Evolutionary conservation across 2,888 invertebrate genomes (phyloP), one percentile per base, ranked within the genome.

Genomic region (Euplagia quadripunctaria): DNA sequence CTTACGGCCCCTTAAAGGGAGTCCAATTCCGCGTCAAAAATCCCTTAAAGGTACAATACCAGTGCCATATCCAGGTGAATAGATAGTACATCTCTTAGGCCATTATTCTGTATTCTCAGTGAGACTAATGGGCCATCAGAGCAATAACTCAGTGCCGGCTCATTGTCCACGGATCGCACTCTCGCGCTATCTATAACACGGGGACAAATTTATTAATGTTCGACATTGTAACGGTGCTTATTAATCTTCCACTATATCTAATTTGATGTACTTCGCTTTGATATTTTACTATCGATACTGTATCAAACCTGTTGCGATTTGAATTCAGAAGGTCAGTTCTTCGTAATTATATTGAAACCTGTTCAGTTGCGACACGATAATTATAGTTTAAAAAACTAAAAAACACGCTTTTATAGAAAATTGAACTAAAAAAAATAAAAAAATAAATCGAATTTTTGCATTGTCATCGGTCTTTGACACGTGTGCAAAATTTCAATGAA

Each of bases 131-230:
- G 93, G 83, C 91, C 89, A 91, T 92, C 92, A 88, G 84, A 76
- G 89, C 91, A 85, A 94, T 96, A 95, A 95, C 89, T 96, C 94
- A 94, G 89, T 84, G 88, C 87, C 83, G 85, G 88, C 92, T 95
- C 93, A 95, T 96, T 96, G 95, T 95, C 93, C 92, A 87, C 87
- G 90, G 89, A 90, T 92, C 92, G 90, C 92, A 93, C 93, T 92
- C 90, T 90, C 89, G 92, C 90, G 87, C 93, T 94, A 94, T 94
- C 95, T 93, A 90, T 93, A 92, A 90, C 89, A 88, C 88, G 90
- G 90, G 90, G 95, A 95, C 95, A 95, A 96, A 95, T 96, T 96
- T 96, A 95, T 95, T 94, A 93, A 92, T 93, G 92, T 91, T 90
- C 89, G 88, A 92, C 92, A 91, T 88, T 89, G 90, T 89, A 92